Evolutionary conservation across 37 sponge, comb jelly and placozoan species (phyloP), one percentile per base, ranked within the genome.

Genomic region (Aphrocallistes beatrix): DNA sequence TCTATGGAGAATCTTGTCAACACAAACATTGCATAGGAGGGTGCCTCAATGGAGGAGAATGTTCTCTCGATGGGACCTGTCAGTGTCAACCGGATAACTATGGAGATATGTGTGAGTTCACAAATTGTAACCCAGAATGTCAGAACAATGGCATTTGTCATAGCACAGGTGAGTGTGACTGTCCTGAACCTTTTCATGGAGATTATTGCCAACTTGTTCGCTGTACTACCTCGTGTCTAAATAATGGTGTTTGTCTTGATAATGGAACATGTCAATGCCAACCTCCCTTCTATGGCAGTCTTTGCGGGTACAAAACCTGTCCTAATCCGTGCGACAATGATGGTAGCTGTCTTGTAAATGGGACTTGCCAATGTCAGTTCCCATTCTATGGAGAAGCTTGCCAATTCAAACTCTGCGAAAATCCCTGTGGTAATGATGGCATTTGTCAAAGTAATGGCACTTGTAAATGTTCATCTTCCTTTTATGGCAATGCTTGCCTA

Each of bases 201-300:
- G n/a, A n/a, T n/a, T n/a, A n/a, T n/a, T n/a, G n/a, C n/a, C n/a
- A n/a, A n/a, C n/a, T n/a, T n/a, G n/a, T n/a, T n/a, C n/a, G n/a
- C n/a, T n/a, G n/a, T n/a, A n/a, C n/a, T n/a, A 6, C 21, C n/a
- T 21, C 25, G n/a, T 60, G 75, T 13, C 75, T 60, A 3, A 30
- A 13, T 13, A 60, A 60, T 60, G 75, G 75, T 60, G 21, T 13
- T 8, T 60, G 75, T 13, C 75, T 19, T 60, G 34, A 28, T 28
- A 60, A 60, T 60, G 75, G 75, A 3, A 60, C 75, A 3, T 60
- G 75, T 60, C 75, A 60, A 6, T 60, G 75, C n/a, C 75, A 60
- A 60, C n/a, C 75, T 25, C n/a, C n/a, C 10, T 60, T 32, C 75
- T 28, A 60, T 60, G 75, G 75, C 3, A 30, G n/a, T 60, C 25